Percentiles rank a stretch among this genome's conserved stretches.
Conservation (phyloP, 2,888 invertebrate species). For the Melikaiella ostensackeni region DNA sequence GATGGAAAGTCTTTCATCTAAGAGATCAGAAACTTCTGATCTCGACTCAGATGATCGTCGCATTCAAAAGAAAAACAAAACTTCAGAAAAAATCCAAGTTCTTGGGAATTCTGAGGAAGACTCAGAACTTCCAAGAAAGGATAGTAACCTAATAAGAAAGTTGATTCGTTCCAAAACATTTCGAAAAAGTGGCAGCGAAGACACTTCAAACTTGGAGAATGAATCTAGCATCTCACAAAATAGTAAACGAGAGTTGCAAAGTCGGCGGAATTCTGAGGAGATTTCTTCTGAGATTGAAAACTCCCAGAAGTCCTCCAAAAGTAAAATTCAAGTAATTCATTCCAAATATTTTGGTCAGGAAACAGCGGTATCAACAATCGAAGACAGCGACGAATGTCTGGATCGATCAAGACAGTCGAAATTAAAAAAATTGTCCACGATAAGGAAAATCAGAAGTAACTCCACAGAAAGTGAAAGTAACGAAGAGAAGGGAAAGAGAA, state of each 20-base stretch:
- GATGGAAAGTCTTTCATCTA: background rate
- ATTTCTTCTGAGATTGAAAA: conserved; percentile 37
- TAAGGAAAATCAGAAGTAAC: background rate
- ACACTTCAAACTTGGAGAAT: conserved; percentile 30
- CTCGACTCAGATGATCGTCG: conserved; percentile 18
- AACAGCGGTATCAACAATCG: conserved; percentile 53
- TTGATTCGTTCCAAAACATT: conserved; percentile 12
- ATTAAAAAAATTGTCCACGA: background rate
- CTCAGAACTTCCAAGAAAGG: background rate
- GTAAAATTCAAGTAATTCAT: conserved; percentile 27
- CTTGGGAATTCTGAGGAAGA: conserved; percentile 13
- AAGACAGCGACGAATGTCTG: conserved; percentile 42
- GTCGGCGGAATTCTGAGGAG: conserved; percentile 37
- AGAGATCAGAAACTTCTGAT: conserved; percentile 25
- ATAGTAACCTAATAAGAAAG: conserved; percentile 1
- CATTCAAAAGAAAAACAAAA: background rate
- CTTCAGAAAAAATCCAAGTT: background rate
- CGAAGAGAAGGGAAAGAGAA: conserved; percentile 6
- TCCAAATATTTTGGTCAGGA: conserved; percentile 52
- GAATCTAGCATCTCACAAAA: conserved; percentile 16
- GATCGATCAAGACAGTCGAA: conserved; percentile 6
- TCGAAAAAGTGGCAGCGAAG: conserved; percentile 16
- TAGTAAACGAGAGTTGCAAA: conserved; percentile 24
- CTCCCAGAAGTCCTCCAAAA: conserved; percentile 24
- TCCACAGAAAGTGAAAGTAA: conserved; percentile 6